phyloP scores from a whole-genome alignment of 2,113 vertebrate species.

The Glaucomys volans region DNA sequence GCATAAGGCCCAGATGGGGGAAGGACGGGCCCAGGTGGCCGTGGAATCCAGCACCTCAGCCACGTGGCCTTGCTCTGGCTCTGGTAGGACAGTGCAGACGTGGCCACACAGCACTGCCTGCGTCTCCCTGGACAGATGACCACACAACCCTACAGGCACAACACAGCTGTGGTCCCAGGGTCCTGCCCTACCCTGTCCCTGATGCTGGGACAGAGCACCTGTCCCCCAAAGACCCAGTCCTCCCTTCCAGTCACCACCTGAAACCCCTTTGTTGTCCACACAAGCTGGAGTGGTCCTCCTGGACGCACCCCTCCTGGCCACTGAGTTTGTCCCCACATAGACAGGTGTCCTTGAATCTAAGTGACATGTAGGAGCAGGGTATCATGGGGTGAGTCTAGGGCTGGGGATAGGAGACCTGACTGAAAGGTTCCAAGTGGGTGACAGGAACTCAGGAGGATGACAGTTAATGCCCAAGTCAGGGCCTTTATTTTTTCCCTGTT shows the following conservation, averaged over 20 bases:
- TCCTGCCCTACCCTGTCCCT: neutral
- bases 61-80: neutral
- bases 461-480: neutral
- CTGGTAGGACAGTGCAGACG: neutral
- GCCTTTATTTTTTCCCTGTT: neutral
- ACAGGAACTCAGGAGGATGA: neutral
- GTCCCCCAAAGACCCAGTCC: neutral
- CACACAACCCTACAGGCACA: neutral
- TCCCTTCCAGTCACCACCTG: neutral
- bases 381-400: neutral
- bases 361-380: neutral
- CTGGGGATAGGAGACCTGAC: neutral
- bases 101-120: neutral
- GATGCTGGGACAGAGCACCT: neutral
- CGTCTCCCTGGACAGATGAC: neutral
- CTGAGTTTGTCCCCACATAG: neutral
- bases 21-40: neutral
- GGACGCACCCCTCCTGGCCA: neutral
- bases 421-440: neutral
- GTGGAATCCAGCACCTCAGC: neutral
- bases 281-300: neutral
- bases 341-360: neutral
- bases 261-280: neutral
- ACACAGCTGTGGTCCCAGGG: neutral
- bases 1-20: neutral